Percentiles rank a stretch among this genome's conserved stretches.
Evolutionary conservation across 2,888 invertebrate genomes (phyloP).

Genomic region (Lydus trimaculatus): DNA sequence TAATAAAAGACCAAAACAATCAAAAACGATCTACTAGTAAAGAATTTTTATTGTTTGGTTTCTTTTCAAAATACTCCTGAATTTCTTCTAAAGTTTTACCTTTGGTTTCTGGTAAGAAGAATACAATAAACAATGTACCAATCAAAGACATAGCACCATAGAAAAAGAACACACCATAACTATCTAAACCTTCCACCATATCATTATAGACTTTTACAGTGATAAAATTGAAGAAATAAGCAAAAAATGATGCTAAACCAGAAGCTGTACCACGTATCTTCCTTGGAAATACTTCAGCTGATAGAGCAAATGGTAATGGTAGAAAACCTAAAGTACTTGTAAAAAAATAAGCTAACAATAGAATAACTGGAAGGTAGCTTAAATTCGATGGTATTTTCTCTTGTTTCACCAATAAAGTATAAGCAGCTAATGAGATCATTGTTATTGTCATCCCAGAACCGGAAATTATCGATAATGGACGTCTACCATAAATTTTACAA

Average conservation of each 20-base stretch:
- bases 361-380: conserved; percentile 58
- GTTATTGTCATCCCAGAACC: conserved; percentile 65
- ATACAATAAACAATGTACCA: conserved; percentile 62
- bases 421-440: conserved; percentile 62
- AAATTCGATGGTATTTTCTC: conserved; percentile 45
- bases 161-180: conserved; percentile 63
- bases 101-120: conserved; percentile 64
- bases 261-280: conserved; percentile 64
- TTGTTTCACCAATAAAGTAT: conserved; percentile 53
- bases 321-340: conserved; percentile 64
- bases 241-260: conserved; percentile 61
- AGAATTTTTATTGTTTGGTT: conserved; percentile 33
- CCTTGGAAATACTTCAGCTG: conserved; percentile 65
- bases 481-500: conserved; percentile 66
- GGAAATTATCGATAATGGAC: conserved; percentile 66
- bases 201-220: conserved; percentile 63
- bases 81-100: conserved; percentile 64
- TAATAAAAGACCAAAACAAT: background rate
- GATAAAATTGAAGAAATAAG: conserved; percentile 64
- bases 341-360: conserved; percentile 63
- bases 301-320: conserved; percentile 66
- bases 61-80: conserved; percentile 59
- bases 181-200: conserved; percentile 57
- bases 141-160: conserved; percentile 60
- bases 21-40: background rate